phyloP scores from a whole-genome alignment of 1,140 invertebrate genomes.

The Drosophila bocqueti region DNA sequence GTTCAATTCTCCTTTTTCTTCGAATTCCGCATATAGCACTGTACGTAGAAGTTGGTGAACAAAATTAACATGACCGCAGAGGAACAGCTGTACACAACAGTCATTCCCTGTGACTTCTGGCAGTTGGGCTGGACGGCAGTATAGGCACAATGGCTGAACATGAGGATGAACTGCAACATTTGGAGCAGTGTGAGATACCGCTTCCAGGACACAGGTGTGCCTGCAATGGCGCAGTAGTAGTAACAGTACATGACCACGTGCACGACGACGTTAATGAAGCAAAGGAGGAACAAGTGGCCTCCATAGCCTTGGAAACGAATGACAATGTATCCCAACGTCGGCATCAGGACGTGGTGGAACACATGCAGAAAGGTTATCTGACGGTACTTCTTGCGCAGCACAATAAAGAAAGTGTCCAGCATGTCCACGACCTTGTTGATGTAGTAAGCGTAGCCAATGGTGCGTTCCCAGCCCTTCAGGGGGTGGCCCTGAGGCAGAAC shows the following conservation, averaged over 20 bases:
- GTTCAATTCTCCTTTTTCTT: neutral
- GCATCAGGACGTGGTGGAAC: constrained; percentile 86
- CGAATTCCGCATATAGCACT: constrained; percentile 8
- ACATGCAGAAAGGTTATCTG: constrained; percentile 57
- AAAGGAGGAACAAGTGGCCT: constrained; percentile 86
- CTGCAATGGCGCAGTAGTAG: constrained; percentile 4
- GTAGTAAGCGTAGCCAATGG: constrained; percentile 46
- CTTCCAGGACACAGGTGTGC: constrained; percentile 13
- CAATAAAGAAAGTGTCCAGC: constrained; percentile 57
- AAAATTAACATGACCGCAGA: constrained; percentile 89
- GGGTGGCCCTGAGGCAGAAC: constrained; percentile 39
- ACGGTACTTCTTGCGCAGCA: constrained; percentile 57
- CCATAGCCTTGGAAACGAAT: constrained; percentile 82
- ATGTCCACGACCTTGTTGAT: constrained; percentile 61
- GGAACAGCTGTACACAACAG: constrained; percentile 88
- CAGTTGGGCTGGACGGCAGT: constrained; percentile 86
- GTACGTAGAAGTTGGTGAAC: constrained; percentile 92
- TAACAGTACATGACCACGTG: constrained; percentile 20
- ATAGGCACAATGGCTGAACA: constrained; percentile 19
- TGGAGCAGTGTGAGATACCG: constrained; percentile 18
- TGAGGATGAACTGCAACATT: constrained; percentile 23
- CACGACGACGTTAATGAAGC: constrained; percentile 11
- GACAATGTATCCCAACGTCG: neutral
- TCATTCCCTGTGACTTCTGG: constrained; percentile 56
- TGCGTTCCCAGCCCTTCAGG: constrained; percentile 33